phyloP scores from a whole-genome alignment of 2,888 invertebrate species.

The Dasysyrphus albostriatus region DNA sequence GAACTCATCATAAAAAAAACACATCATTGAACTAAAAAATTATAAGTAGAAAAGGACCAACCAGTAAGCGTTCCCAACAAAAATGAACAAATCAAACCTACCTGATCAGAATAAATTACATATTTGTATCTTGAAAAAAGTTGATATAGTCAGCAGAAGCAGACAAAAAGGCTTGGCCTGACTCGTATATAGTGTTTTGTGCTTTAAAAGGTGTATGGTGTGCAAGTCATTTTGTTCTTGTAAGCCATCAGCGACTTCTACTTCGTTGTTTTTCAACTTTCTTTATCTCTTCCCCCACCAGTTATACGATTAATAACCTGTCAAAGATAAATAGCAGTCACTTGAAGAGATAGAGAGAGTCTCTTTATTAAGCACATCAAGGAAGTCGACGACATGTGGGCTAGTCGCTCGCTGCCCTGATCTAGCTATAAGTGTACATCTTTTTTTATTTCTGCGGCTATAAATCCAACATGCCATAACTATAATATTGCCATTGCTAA shows the following conservation, averaged over 20 bases:
- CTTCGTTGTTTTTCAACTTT: background rate
- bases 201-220: background rate
- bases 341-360: conserved; percentile 56
- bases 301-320: conserved; percentile 67
- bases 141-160: conserved; percentile 7
- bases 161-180: conserved; percentile 42
- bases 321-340: conserved; percentile 63
- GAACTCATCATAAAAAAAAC: background rate
- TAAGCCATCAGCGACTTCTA: background rate
- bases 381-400: conserved; percentile 62
- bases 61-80: conserved; percentile 43
- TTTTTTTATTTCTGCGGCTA: conserved; percentile 19
- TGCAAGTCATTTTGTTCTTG: conserved; percentile 21
- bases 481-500: conserved; percentile 20
- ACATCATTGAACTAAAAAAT: background rate
- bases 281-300: conserved; percentile 36
- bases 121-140: conserved; percentile 29
- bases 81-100: conserved; percentile 69
- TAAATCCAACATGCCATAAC: conserved; percentile 33
- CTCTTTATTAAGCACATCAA: conserved; percentile 64
- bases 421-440: conserved; percentile 21
- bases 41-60: conserved; percentile 7
- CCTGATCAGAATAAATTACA: conserved; percentile 72
- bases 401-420: conserved; percentile 29
- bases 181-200: background rate